Base-by-base conservation (phyloP, 1,140 invertebrate genomes). In the Lerema accius region DNA sequence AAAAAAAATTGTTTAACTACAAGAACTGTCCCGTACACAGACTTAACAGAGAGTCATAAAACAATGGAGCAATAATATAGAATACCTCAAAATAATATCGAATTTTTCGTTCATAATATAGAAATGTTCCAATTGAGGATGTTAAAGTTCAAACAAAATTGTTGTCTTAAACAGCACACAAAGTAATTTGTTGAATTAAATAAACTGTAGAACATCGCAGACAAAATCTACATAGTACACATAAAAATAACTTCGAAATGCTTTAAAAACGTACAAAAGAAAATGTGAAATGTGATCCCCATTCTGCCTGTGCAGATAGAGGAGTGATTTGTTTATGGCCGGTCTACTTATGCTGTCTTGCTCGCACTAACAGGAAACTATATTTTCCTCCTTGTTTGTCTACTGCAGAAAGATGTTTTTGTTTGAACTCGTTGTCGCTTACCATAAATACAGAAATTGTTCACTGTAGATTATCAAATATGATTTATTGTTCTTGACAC, bases 241-340 rank as follows among this genome's bases (percentile, higher is more conserved):
- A 11, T 17, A 48, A 26, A 48, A 48, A 48, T 23, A 48, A 48
- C 19, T 28, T 28, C 19, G 45, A 14, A 48, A 28, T 9, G 45
- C 23, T 48, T 48, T 26, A 48, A 48, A 48, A 48, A 48, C 19
- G 23, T 13, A 48, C 11, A 48, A 28, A 48, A 48, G 45, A 48
- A 48, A 28, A 4, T 6, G 19, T 9, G 26, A 48, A 48, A 28
- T 26, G 19, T 26, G 23, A 14, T 28, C 45, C 45, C 17, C 19
- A 28, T 48, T 13, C 45, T 48, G 23, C 45, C 45, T 48, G n/a
- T 17, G 16, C 42, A 48, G 45, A 48, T 48, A 48, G 28, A 26
- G 23, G 10, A 48, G 45, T 48, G 45, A 48, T 48, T 48, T 48
- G 45, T 48, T 48, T 28, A 28, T 46, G 16, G 43, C 17, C 23